Evolutionary conservation across 2,113 vertebrate genomes (phyloP).

Genomic region (Porphyrio hochstetteri): DNA sequence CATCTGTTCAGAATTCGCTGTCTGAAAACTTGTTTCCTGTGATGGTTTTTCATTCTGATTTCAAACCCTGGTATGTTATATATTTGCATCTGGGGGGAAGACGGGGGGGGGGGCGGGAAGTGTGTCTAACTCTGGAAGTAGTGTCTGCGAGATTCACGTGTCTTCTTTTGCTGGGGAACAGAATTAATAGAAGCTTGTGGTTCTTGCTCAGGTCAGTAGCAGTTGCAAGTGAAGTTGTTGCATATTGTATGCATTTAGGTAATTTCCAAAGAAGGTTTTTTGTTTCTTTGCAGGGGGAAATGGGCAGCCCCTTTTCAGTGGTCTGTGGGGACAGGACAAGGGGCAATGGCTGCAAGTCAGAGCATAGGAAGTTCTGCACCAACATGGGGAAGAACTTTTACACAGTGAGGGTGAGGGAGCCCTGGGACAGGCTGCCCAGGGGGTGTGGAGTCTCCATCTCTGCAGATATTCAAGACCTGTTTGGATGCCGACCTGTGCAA

Average conservation of each 20-base stretch:
- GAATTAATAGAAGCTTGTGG: not conserved
- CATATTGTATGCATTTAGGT: not conserved
- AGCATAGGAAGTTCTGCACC: too few species aligned
- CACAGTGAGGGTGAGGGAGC: too few species aligned
- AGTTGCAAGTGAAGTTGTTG: not conserved
- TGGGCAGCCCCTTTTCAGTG: too few species aligned
- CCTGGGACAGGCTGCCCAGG: too few species aligned
- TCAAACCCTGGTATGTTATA: not conserved
- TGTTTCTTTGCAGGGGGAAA: not conserved
- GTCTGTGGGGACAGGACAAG: too few species aligned
- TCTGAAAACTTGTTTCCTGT: conserved; percentile 55
- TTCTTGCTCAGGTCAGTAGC: not conserved
- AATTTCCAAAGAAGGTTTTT: not conserved
- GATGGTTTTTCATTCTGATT: conserved; percentile 28
- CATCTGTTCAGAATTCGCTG: conserved; percentile 60
- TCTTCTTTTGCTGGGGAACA: not conserved
- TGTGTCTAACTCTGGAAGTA: not conserved
- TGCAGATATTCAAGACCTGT: too few species aligned
- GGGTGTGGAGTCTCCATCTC: too few species aligned
- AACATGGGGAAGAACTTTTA: too few species aligned
- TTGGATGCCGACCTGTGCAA: too few species aligned
- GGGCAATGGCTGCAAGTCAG: too few species aligned
- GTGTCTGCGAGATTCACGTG: not conserved
- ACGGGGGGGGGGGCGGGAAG: not conserved
- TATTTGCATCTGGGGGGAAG: not conserved